Percentiles rank a stretch among this genome's conserved stretches.
These are phyloP conservation scores for Apotomis capreana DNA, from an alignment of 2,888 invertebrate genomes.

Conservation along the genomic window DNA sequence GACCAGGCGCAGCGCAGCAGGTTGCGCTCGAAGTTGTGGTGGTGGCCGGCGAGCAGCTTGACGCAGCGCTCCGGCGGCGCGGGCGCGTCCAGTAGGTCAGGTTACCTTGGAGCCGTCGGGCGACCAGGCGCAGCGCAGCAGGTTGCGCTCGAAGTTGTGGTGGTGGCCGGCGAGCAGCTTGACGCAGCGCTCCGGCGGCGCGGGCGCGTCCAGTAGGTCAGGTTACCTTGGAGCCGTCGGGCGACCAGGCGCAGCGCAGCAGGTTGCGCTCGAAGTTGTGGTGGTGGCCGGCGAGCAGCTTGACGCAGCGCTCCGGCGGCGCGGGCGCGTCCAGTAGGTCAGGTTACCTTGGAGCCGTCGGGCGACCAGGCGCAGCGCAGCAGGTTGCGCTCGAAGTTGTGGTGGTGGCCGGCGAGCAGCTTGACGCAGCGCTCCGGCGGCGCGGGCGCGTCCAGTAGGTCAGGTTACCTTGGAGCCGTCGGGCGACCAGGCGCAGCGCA, in stretches of 20 bases:
- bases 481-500: background rate
- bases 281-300: background rate
- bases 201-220: too few relatives aligned
- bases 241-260: background rate
- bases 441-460: too few relatives aligned
- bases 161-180: slow-evolving; percentile 93
- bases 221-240: background rate
- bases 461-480: background rate
- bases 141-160: slow-evolving; percentile 70
- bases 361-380: background rate
- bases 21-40: background rate
- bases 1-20: background rate
- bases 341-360: background rate
- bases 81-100: slow-evolving; percentile 67
- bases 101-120: background rate
- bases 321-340: too few relatives aligned
- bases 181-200: slow-evolving; percentile 84
- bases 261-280: background rate
- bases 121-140: background rate
- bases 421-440: background rate
- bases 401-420: background rate
- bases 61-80: background rate
- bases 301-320: slow-evolving; percentile 83
- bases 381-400: background rate
- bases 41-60: background rate